These are phyloP conservation scores for Pelobates fuscus DNA, from an alignment of 2,113 vertebrate species.

Conservation along the genomic window DNA sequence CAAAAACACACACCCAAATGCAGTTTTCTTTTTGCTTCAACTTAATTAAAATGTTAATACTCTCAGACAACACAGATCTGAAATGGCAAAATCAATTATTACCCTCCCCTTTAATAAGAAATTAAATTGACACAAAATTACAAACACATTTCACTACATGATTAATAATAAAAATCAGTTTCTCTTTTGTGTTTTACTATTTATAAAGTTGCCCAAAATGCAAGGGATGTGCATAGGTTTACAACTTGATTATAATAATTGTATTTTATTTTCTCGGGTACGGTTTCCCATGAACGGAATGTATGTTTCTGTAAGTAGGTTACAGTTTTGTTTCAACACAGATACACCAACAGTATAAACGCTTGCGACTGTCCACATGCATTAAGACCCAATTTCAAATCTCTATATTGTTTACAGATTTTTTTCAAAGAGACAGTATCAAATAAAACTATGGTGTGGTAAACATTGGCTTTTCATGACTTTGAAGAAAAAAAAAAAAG, in stretches of 20 bases:
- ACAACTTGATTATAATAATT: conserved; percentile 81
- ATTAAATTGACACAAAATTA: conserved; percentile 90
- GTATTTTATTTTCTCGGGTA: conserved; percentile 80
- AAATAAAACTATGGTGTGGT: conserved; percentile 55
- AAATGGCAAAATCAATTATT: conserved; percentile 83
- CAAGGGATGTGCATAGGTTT: conserved; percentile 97
- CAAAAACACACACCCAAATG: no score
- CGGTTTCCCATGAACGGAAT: conserved; percentile 87
- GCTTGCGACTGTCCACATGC: conserved; percentile 97
- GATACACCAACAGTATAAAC: conserved; percentile 90
- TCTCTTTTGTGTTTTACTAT: conserved; percentile 76
- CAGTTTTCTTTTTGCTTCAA: conserved; percentile 75
- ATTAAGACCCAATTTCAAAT: conserved; percentile 91
- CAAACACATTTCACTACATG: conserved; percentile 95
- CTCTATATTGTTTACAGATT: conserved; percentile 88
- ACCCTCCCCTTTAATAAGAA: conserved; percentile 83
- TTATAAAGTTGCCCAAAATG: conserved; percentile 92
- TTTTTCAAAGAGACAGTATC: conserved; percentile 97
- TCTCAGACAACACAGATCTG: conserved; percentile 89
- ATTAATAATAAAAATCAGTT: conserved; percentile 90
- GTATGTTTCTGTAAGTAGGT: conserved; percentile 78
- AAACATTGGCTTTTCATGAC: conserved; percentile 12
- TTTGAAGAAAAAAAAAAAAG: conserved; percentile 55
- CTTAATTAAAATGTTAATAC: conserved; percentile 86
- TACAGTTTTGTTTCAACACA: conserved; percentile 85